A percentile compares a stretch with the other conserved stretches of the same genome.
phyloP scores from a whole-genome alignment of 2,888 invertebrate species.

The Amblyteles armatorius region DNA sequence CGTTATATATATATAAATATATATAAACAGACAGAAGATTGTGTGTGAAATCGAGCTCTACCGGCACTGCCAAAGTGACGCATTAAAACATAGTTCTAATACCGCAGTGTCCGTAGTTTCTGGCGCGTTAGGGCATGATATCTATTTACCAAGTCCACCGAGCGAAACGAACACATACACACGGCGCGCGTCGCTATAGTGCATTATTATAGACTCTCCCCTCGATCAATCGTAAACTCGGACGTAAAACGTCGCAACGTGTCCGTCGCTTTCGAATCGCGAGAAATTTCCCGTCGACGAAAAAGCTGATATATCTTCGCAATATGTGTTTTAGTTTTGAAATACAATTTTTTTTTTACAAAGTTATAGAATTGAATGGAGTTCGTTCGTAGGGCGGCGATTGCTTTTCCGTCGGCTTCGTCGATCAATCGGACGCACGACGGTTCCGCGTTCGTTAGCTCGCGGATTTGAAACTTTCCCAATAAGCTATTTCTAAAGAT shows the following conservation, averaged over 20 bases:
- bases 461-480: conserved; percentile 35
- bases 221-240: conserved; percentile 8
- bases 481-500: conserved; percentile 58
- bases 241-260: neutral
- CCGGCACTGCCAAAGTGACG: conserved; percentile 61
- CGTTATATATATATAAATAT: neutral
- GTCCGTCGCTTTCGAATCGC: neutral
- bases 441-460: conserved; percentile 70
- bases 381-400: neutral
- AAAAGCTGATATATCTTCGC: neutral
- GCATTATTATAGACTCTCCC: conserved; percentile 2
- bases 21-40: conserved; percentile 41
- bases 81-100: conserved; percentile 67
- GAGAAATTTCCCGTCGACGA: neutral
- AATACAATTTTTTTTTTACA: neutral
- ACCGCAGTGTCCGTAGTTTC: conserved; percentile 64
- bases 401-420: neutral
- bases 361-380: neutral
- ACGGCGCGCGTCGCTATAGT: neutral
- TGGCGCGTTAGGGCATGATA: conserved; percentile 51
- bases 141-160: conserved; percentile 54
- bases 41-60: conserved; percentile 48
- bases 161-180: conserved; percentile 2
- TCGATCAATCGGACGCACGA: conserved; percentile 72
- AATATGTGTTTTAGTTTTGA: neutral